These are phyloP conservation scores for Caenorhabditis zanzibari DNA, from an alignment of 2,888 invertebrate genomes.

Conservation along the genomic window DNA sequence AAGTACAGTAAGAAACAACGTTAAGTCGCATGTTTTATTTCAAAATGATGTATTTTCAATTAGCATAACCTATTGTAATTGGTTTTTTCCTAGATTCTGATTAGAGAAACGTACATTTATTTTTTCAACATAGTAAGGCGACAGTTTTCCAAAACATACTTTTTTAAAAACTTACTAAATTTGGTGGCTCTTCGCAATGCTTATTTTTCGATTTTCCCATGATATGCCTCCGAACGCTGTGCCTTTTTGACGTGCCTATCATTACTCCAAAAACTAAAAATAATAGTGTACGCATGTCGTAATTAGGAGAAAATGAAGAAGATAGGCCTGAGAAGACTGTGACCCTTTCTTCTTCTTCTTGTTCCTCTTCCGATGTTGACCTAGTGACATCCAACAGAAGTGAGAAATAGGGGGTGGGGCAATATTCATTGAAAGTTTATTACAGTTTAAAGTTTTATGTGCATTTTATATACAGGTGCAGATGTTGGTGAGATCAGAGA, in stretches of 20 bases:
- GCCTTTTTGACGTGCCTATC: conserved; percentile 29
- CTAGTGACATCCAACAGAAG: conserved; percentile 60
- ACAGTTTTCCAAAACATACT: not conserved
- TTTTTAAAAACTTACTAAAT: conserved; percentile 47
- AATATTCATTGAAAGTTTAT: conserved; percentile 17
- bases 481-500: not conserved
- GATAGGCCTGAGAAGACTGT: conserved; percentile 3
- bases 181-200: conserved; percentile 65
- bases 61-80: no score
- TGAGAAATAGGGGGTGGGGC: conserved; percentile 34
- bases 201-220: conserved; percentile 36
- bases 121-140: no score
- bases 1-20: no score
- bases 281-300: conserved; percentile 42
- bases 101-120: no score
- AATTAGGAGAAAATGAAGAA: conserved; percentile 10
- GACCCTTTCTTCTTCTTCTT: conserved; percentile 3
- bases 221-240: conserved; percentile 48
- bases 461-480: conserved; percentile 16
- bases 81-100: no score
- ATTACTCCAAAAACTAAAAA: conserved; percentile 25
- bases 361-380: conserved; percentile 46
- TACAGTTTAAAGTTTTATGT: conserved; percentile 26
- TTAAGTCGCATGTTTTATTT: no score
- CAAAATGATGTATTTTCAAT: no score